Evolutionary conservation across 2,888 invertebrate genomes (phyloP), one percentile per base, ranked within the genome.

Genomic region (Nudaria mundana): DNA sequence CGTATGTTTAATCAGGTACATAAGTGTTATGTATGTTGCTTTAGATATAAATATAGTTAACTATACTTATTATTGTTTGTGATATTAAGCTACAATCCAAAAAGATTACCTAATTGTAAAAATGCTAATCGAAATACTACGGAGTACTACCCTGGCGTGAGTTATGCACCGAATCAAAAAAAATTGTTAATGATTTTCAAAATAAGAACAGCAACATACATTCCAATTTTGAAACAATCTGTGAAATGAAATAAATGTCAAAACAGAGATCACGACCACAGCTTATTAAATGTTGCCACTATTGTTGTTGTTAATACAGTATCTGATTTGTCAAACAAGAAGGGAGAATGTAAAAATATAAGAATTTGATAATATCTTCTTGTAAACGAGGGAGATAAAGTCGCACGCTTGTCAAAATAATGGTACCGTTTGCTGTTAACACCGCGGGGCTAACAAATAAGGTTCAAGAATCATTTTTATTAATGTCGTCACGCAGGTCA

Each of bases 401-500:
- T 76, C 77, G 81, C 85, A 85, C 83, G 84, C 81, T 82, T 80
- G 76, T 75, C 68, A 69, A 64, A 67, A 66, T 65, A 66, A 63
- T 55, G 56, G 66, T 47, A 62, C 51, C 65, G 50, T 59, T 65
- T 58, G 56, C 52, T 46, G 48, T 51, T 56, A 63, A 68, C 62
- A 52, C 59, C 50, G 48, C 50, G 46, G 51, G 49, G 49, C 59
- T 55, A 49, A 58, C 59, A 62, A 63, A 53, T 62, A 62, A 60
- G 54, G 54, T 58, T 53, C 52, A 56, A 56, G 50, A 62, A 58
- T 52, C 56, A 66, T 74, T 71, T 70, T 69, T 63, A 63, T 52
- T 48, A 59, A 59, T 55, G 60, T 66, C 75, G 79, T 76, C 82
- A 81, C 78, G 80, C 77, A 66, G 72, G 55, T 63, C 67, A 61